A percentile compares a stretch with the other conserved stretches of the same genome.
Evolutionary conservation across 2,113 vertebrate genomes (phyloP).

Genomic region (Hemiscyllium ocellatum): DNA sequence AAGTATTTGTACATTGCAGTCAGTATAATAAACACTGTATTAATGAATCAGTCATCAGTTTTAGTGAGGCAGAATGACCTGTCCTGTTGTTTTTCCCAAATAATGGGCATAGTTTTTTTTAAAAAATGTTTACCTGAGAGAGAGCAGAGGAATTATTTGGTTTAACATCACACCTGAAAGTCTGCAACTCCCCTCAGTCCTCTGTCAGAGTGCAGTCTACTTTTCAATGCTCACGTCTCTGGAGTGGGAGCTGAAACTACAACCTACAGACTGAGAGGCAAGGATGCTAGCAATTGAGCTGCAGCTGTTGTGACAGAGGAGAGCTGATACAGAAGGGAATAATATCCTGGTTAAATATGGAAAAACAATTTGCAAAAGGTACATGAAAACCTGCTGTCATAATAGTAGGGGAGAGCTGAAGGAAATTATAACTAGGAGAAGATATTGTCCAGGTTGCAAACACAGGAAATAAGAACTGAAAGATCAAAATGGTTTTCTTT

Average conservation of each 20-base stretch:
- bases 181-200: background rate
- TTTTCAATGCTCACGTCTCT: background rate
- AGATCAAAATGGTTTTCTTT: slow-evolving; percentile 15
- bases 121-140: background rate
- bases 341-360: background rate
- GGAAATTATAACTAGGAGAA: slow-evolving; percentile 4
- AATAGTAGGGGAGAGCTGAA: background rate
- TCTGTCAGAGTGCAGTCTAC: background rate
- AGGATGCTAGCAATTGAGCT: background rate
- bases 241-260: background rate
- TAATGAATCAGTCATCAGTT: background rate
- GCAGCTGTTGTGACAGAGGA: background rate
- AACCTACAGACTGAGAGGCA: background rate
- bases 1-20: too few relatives aligned
- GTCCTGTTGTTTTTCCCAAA: background rate
- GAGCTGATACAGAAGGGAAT: background rate
- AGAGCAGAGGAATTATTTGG: background rate
- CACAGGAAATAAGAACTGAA: slow-evolving; percentile 7
- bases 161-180: background rate
- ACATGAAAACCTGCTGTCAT: background rate
- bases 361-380: slow-evolving; percentile 26
- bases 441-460: background rate
- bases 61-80: background rate
- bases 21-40: background rate
- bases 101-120: background rate